Conservation (phyloP, 1,140 invertebrate genomes). For the Drosophila watanabei region DNA sequence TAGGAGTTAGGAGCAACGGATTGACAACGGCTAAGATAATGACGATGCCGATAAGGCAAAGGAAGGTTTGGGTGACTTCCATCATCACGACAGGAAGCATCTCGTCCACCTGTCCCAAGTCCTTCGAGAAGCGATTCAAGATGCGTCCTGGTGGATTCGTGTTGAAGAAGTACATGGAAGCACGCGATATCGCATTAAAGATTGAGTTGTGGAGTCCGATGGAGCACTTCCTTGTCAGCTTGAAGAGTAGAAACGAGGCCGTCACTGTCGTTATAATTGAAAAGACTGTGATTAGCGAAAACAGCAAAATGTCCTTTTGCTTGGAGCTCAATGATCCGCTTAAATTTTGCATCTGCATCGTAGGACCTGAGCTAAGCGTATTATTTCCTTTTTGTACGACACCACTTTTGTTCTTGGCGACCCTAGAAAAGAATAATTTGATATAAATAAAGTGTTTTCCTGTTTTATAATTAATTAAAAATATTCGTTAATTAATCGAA, state of each 20-base stretch:
- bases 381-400: neutral
- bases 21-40: constrained; percentile 91
- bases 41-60: constrained; percentile 92
- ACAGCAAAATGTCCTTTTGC: constrained; percentile 74
- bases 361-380: neutral
- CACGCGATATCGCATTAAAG: constrained; percentile 90
- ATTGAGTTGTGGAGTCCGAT: constrained; percentile 91
- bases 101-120: neutral
- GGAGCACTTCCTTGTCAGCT: constrained; percentile 90
- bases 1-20: constrained; percentile 91
- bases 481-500: neutral
- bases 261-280: constrained; percentile 88
- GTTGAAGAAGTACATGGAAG: constrained; percentile 94
- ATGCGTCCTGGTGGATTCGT: constrained; percentile 87
- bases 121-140: constrained; percentile 1
- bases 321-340: constrained; percentile 51
- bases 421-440: neutral
- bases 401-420: neutral
- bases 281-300: constrained; percentile 87
- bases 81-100: constrained; percentile 87
- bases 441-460: neutral
- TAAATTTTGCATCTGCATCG: constrained; percentile 19
- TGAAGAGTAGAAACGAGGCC: constrained; percentile 89
- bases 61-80: constrained; percentile 91
- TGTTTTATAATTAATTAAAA: neutral